Evolutionary conservation across 2,888 invertebrate genomes (phyloP), one percentile per base, ranked within the genome.

Genomic region (Spodoptera picta): DNA sequence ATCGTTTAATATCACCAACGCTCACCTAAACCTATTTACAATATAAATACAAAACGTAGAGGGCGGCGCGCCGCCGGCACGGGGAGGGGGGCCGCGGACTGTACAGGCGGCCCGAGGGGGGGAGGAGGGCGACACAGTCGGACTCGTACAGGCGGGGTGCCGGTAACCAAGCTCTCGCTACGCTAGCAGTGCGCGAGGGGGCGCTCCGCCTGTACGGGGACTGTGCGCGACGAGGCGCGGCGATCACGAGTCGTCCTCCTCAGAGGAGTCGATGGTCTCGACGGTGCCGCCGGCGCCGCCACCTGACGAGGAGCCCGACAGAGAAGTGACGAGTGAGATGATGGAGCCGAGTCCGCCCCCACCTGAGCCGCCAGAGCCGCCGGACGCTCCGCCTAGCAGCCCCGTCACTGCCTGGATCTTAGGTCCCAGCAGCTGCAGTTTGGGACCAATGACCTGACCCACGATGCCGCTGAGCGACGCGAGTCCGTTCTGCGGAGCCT

Each of bases 391-490:
- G 53, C 96, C 96, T 65, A 95, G 85, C 59, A 95, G 84, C 0
- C 95, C 95, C 55, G 95, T 91, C 85, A 91, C 89, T 73, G 95
- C 87, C 87, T 96, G 95, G 75, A 97, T 92, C 90, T 96, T 96
- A 78, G 96, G 96, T 45, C 96, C 96, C 50, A 97, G 94, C 19
- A 96, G 92, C 77, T 96, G 96, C 56, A 97, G 94, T 82, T 97
- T 96, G 23, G 96, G 96, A 52, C 96, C 96, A 63, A 97, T 95
- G 48, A 97, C 96, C 70, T 96, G 96, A 0, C 96, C 95, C 75
- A 97, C 95, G 59, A 97, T 91, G 24, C 96, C 95, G 69, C 96
- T 96, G 65, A 97, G 92, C 47, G 95, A 95, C 23, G 90, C 84
- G 19, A 96, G 95, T 1, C 96, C 96, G 58, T 95, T 95, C 53